Conservation (phyloP, 2,797 vertebrate species). For the Distichodus sexfasciatus region DNA sequence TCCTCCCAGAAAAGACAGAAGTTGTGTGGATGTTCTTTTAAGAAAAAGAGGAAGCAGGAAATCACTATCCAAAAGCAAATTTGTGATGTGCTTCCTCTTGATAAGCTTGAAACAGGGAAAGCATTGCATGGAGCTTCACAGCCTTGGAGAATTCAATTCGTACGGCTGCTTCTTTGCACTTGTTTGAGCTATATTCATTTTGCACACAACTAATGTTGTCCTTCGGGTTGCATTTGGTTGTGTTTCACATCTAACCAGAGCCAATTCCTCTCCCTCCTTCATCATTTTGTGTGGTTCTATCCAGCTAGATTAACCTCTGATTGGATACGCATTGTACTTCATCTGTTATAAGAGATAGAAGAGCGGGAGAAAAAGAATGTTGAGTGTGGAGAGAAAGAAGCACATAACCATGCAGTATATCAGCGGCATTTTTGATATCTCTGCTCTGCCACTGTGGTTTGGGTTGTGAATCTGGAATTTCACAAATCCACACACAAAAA, state of each 20-base stretch:
- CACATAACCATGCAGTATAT: neutral
- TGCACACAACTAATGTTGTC: conserved; percentile 45
- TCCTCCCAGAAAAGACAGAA: neutral
- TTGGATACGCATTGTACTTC: conserved; percentile 27
- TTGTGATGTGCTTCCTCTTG: neutral
- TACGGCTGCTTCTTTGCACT: neutral
- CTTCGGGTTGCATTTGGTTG: conserved; percentile 19
- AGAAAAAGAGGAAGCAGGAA: neutral
- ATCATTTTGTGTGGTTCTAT: conserved; percentile 40
- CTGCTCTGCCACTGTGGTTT: neutral
- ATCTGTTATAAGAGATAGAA: conserved; percentile 13
- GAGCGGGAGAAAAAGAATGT: neutral
- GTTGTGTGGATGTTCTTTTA: neutral
- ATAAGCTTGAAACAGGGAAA: neutral
- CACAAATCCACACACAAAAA: neutral
- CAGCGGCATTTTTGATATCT: neutral
- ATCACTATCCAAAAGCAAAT: neutral
- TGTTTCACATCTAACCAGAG: conserved; percentile 48
- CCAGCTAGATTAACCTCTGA: conserved; percentile 50
- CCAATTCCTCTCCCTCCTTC: conserved; percentile 42
- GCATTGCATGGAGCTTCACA: neutral
- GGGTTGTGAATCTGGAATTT: neutral
- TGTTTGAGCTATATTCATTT: conserved; percentile 34
- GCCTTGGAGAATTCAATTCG: neutral
- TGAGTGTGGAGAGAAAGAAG: neutral